A percentile compares a stretch with the other conserved stretches of the same genome.
These are phyloP conservation scores for Fragum whitleyi DNA, from an alignment of 2,888 invertebrate genomes.

Conservation along the genomic window DNA sequence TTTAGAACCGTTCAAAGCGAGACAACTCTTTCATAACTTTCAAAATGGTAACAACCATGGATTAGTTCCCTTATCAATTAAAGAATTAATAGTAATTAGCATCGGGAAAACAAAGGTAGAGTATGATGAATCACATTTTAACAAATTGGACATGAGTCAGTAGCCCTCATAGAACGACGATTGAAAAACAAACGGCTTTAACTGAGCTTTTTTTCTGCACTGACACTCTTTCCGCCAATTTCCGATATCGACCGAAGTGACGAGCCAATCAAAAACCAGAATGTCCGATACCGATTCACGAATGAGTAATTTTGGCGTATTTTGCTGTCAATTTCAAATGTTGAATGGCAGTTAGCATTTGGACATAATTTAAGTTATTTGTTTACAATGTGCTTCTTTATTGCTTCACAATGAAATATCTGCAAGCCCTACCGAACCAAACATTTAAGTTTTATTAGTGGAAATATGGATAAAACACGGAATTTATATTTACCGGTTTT, in stretches of 20 bases:
- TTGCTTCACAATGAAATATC: neutral
- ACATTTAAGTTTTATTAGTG: no score
- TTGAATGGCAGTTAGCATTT: constrained; percentile 18
- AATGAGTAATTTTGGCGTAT: constrained; percentile 54
- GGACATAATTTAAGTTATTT: neutral
- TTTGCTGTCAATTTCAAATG: constrained; percentile 46
- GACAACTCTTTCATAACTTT: neutral
- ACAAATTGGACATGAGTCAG: constrained; percentile 53
- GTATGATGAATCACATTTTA: constrained; percentile 29
- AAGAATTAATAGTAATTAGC: constrained; percentile 8
- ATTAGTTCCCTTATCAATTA: neutral
- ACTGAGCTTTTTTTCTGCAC: neutral
- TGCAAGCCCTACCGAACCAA: no score
- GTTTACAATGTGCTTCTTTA: neutral
- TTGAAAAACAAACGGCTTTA: constrained; percentile 36
- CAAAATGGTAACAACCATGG: neutral
- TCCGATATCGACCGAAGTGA: constrained; percentile 59
- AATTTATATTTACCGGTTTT: no score
- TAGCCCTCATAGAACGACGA: constrained; percentile 46
- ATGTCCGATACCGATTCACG: constrained; percentile 54
- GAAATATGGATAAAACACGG: no score
- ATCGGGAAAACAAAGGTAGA: constrained; percentile 4
- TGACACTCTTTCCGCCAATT: neutral
- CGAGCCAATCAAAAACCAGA: constrained; percentile 49
- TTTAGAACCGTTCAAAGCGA: neutral